phyloP scores from a whole-genome alignment of 2,888 invertebrate genomes.

The Aleiodes alternator region DNA sequence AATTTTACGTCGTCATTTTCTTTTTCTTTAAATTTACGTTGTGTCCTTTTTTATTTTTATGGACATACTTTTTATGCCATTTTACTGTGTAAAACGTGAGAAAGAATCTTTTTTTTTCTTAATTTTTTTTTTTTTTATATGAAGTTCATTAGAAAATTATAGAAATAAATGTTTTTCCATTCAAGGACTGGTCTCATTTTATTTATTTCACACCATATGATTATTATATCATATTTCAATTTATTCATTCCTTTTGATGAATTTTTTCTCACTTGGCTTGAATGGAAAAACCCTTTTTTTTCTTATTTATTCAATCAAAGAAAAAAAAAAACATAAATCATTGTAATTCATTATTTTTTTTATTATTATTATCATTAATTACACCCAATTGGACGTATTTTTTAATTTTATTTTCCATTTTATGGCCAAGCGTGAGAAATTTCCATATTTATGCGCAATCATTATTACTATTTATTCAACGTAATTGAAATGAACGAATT shows the following conservation, averaged over 20 bases:
- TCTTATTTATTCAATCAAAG: background rate
- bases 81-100: conserved; percentile 30
- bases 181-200: conserved; percentile 73
- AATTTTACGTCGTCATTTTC: conserved; percentile 25
- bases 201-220: conserved; percentile 71
- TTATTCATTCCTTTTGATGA: conserved; percentile 63
- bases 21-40: conserved; percentile 28
- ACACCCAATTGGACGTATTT: conserved; percentile 35
- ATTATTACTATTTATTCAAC: background rate
- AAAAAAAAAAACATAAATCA: background rate
- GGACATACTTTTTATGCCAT: conserved; percentile 36
- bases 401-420: conserved; percentile 61
- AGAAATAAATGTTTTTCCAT: conserved; percentile 75
- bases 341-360: conserved; percentile 24
- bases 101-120: conserved; percentile 42
- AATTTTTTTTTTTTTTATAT: conserved; percentile 54
- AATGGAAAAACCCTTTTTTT: conserved; percentile 71
- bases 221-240: conserved; percentile 56
- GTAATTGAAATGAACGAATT: background rate
- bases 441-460: conserved; percentile 10
- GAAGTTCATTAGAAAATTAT: conserved; percentile 64
- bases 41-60: conserved; percentile 37
- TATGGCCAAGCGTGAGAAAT: conserved; percentile 71
- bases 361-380: conserved; percentile 35
- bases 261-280: conserved; percentile 73